A percentile compares a stretch with the other conserved stretches of the same genome.
Evolutionary conservation across 35 echinoderm and acorn worm genomes (phyloP).

Genomic region (Eucidaris tribuloides): DNA sequence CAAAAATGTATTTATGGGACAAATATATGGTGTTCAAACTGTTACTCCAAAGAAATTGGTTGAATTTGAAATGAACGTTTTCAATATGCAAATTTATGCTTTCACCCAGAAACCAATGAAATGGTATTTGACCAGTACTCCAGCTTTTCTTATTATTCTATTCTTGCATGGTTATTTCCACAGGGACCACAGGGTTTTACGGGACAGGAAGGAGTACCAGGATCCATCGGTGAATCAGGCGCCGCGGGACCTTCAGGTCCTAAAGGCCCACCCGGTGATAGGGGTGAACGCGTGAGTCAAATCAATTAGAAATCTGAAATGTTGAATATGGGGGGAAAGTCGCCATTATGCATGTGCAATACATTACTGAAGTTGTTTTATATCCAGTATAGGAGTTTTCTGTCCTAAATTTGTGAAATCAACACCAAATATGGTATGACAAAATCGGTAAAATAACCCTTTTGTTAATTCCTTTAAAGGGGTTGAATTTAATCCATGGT

Average conservation of each 20-base stretch:
- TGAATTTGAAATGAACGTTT: neutral
- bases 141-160: neutral
- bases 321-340: neutral
- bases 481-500: too few species aligned
- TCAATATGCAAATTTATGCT: neutral
- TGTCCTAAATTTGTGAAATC: too few species aligned
- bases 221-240: neutral
- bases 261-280: neutral
- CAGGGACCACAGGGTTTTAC: slow-evolving; percentile 36
- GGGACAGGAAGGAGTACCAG: slow-evolving; percentile 30
- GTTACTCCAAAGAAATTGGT: neutral
- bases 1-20: neutral
- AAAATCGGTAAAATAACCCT: too few species aligned
- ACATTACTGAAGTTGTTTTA: too few species aligned
- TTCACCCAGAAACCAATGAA: neutral
- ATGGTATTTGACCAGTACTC: neutral
- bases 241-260: neutral
- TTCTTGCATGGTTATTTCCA: neutral
- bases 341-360: too few species aligned
- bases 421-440: too few species aligned
- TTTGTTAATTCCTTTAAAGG: too few species aligned
- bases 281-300: neutral
- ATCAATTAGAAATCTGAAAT: neutral
- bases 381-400: too few species aligned
- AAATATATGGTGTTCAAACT: neutral